Evolutionary conservation across 2,797 vertebrate species (phyloP).

Genomic region (Phoxinus dragarum): DNA sequence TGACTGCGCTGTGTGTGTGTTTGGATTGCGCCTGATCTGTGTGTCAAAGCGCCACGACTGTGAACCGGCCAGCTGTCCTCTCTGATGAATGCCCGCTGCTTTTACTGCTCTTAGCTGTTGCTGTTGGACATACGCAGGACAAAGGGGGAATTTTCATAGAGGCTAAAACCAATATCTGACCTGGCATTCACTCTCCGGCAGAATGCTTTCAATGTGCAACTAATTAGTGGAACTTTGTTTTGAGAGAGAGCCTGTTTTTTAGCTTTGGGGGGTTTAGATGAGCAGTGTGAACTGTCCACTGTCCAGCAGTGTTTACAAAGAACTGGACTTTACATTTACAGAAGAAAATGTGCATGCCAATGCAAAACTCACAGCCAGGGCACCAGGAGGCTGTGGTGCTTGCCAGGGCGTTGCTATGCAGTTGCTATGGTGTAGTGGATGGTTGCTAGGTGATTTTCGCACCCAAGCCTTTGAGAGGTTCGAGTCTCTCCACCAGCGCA

Average conservation of each 20-base stretch:
- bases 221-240: conserved; percentile 56
- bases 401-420: neutral
- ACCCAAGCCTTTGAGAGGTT: neutral
- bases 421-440: conserved; percentile 18
- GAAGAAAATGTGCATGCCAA: neutral
- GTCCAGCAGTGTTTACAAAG: conserved; percentile 50
- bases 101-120: conserved; percentile 27
- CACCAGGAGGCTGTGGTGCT: neutral
- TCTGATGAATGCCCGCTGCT: conserved; percentile 20
- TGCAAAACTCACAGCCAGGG: neutral
- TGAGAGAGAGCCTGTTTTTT: conserved; percentile 33
- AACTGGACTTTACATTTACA: conserved; percentile 12
- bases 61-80: conserved; percentile 43
- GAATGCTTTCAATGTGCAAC: conserved; percentile 26
- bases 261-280: conserved; percentile 22
- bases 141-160: conserved; percentile 31
- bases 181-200: conserved; percentile 12
- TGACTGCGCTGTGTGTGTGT: conserved; percentile 19
- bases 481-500: neutral
- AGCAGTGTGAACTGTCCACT: conserved; percentile 16
- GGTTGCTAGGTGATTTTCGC: conserved; percentile 3
- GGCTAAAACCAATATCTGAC: conserved; percentile 34
- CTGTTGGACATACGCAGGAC: conserved; percentile 6
- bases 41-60: conserved; percentile 31
- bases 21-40: conserved; percentile 38